Base-by-base conservation (phyloP, 2,113 vertebrate genomes). In the Aldabrachelys gigantea region DNA sequence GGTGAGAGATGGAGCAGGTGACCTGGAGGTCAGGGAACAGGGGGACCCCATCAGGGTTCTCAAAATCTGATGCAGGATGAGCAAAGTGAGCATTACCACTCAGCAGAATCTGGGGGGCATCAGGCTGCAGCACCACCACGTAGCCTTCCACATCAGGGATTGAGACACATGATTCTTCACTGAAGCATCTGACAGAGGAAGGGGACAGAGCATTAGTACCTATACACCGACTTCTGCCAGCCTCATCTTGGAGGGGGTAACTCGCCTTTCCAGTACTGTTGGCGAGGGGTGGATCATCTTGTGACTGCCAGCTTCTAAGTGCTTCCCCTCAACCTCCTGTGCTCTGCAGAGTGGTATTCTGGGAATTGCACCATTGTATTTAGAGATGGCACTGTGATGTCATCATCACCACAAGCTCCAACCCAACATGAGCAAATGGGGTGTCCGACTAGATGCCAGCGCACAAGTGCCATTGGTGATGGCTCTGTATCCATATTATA, bases 71-170 rank as follows among this genome's bases (percentile, higher is more conserved):
- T 0, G 98, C 98, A 5, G 99, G 99, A 65, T 98, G 99, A 62
- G 99, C 99, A 96, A 99, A 98, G 96, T 99, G 99, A 21, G 99
- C 98, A 9, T 98, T 99, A 52, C 99, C 99, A 4, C 98, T 99
- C 78, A 99, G 97, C 25, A 99, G 98, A 97, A 99, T 99, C 98
- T 99, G 99, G 35, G 99, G 99, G 35, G 99, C 99, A 6, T 99
- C 99, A 0, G 99, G 99, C 98, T 99, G 99, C 21, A 99, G 99
- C 52, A 99, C 99, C 95, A 99, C 99, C 96, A 99, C 98, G 8
- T 99, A 99, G 72, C 99, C 99, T 94, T 99, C 99, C 90, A 99
- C 98, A 91, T 99, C 99, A 5, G 99, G 99, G 88, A 99, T 99
- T 79, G 99, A 99, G 91, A 99, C 98, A 62, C 99, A 99, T 94